Base-by-base conservation (phyloP, 2,888 invertebrate genomes). In the Venusia cambrica region DNA sequence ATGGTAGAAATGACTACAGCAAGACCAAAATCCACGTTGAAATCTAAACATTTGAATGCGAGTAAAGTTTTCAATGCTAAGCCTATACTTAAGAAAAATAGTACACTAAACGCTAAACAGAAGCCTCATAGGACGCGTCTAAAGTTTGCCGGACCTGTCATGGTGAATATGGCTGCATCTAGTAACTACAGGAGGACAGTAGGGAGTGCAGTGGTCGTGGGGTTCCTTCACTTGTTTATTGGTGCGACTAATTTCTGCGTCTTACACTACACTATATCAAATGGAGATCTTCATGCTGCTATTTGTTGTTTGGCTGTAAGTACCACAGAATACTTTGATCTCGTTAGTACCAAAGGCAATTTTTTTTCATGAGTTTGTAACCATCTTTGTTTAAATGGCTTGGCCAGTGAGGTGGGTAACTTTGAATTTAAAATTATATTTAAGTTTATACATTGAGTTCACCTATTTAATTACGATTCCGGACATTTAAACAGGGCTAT, bases 251-350 rank as follows among this genome's bases (percentile, higher is more conserved):
- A 56, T n/a, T 63, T 70, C 55, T 24, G 45, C 10, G 24, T 55
- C 22, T 28, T 66, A 1, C 32, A 59, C 18, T 70, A 63, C 39
- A 43, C 52, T 6, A 7, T 62, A 2, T 28, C 17, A 2, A 45
- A 33, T 4, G 42, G 41, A 13, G 63, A 70, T 33, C 1, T 17
- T 9, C 72, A 73, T 40, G 61, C 56, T 7, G 21, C 44, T 0
- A 11, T 65, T 4, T 65, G 61, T 34, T 44, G 55, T 31, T 19
- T 60, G 28, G 67, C 51, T 25, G 68, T 70, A 46, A 62, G 64
- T 61, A 41, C 18, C 4, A 15, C 9, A 19, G 1, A 9, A 19
- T 9, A 8, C n/a, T 6, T 6, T 2, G 7, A 17, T 6, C n/a
- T 3, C 17, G 4, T 6, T 21, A n/a, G n/a, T n/a, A 12, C 12